Evolutionary conservation across 2,113 vertebrate species (phyloP).

Genomic region (Oceanites oceanicus): DNA sequence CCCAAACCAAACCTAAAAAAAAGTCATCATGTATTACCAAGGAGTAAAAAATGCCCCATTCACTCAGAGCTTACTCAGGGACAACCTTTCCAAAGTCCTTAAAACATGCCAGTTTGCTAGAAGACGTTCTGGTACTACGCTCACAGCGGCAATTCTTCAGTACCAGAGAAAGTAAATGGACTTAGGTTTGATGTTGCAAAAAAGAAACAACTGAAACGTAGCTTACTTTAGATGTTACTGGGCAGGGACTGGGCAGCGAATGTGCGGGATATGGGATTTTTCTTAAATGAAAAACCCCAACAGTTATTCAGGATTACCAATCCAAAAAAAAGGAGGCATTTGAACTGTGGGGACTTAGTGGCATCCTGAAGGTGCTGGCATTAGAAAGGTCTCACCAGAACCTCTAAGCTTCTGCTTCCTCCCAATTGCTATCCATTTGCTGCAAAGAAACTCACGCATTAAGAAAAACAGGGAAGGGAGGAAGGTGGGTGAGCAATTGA

Average conservation of each 20-base stretch:
- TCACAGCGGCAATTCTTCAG: neutral
- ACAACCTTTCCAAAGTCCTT: neutral
- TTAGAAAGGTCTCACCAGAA: neutral
- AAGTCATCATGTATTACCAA: neutral
- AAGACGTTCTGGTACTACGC: neutral
- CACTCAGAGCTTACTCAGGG: neutral
- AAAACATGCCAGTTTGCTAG: neutral
- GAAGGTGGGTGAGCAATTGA: neutral
- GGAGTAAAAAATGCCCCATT: neutral
- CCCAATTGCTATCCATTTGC: neutral
- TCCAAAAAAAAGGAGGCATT: neutral
- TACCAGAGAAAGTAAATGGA: accelerated
- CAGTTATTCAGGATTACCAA: neutral
- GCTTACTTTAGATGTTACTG: neutral
- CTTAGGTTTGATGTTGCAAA: neutral
- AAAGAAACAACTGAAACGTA: neutral
- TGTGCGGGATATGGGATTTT: neutral
- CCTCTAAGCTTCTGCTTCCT: neutral
- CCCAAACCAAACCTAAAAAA: neutral
- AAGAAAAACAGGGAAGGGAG: neutral
- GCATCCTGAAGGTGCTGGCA: neutral
- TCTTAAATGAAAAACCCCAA: neutral
- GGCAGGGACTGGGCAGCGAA: neutral
- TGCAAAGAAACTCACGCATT: neutral
- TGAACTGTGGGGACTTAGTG: neutral